These are phyloP conservation scores for Agrilus planipennis DNA, from an alignment of 1,140 invertebrate species.

Conservation along the genomic window DNA sequence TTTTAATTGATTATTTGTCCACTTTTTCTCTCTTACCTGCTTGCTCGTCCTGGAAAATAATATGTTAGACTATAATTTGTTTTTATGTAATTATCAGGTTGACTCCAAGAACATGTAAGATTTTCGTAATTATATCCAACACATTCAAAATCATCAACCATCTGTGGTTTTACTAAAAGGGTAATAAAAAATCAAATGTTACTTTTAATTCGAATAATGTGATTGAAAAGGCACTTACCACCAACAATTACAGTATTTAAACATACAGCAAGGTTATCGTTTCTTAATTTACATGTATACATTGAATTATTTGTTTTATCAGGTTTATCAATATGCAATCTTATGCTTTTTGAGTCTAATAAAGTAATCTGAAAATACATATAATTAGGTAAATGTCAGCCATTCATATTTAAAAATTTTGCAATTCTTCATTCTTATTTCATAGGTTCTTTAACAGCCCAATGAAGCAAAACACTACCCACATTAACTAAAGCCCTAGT, in stretches of 20 bases:
- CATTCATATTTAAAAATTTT: too few relatives aligned
- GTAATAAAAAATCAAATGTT: not conserved
- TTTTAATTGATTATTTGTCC: too few relatives aligned
- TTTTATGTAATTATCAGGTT: constrained; percentile 34
- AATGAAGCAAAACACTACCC: too few relatives aligned
- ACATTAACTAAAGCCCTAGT: too few relatives aligned
- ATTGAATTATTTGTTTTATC: constrained; percentile 3
- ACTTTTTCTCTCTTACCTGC: constrained; percentile 19
- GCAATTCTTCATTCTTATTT: too few relatives aligned
- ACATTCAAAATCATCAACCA: constrained; percentile 50
- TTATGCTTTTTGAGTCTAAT: constrained; percentile 10
- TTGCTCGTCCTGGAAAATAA: constrained; percentile 32
- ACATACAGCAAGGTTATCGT: constrained; percentile 6
- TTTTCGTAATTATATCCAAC: constrained; percentile 53
- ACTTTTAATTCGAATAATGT: constrained; percentile 5
- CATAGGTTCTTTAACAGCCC: too few relatives aligned
- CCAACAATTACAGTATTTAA: constrained; percentile 17
- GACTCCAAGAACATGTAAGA: constrained; percentile 51
- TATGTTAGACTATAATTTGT: constrained; percentile 46
- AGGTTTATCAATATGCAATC: constrained; percentile 2
- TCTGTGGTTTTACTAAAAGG: constrained; percentile 35
- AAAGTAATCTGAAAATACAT: constrained; percentile 7
- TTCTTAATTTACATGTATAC: constrained; percentile 5
- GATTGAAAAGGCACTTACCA: constrained; percentile 12
- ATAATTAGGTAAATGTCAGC: too few relatives aligned